phyloP scores from a whole-genome alignment of 2,888 invertebrate species.

The Platypus cylindrus region DNA sequence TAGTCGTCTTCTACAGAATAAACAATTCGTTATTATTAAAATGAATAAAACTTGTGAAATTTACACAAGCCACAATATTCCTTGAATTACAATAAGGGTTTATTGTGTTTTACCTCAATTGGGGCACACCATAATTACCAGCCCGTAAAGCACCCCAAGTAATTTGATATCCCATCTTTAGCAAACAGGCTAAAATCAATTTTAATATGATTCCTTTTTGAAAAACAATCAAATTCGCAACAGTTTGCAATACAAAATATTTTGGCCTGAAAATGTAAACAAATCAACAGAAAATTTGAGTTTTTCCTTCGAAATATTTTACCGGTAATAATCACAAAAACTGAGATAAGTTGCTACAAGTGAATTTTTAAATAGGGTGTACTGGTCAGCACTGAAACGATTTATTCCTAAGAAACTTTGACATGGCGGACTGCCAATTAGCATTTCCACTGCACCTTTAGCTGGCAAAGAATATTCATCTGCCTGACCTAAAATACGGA shows the following conservation, averaged over 20 bases:
- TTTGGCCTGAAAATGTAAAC: conserved; percentile 39
- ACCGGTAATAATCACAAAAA: conserved; percentile 72
- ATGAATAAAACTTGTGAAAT: too few relatives aligned
- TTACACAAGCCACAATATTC: not conserved
- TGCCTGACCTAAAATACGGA: conserved; percentile 15
- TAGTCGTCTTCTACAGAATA: conserved; percentile 44
- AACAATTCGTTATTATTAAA: conserved; percentile 34
- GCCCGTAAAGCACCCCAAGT: conserved; percentile 79
- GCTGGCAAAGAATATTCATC: conserved; percentile 41
- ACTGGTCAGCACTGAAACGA: conserved; percentile 70
- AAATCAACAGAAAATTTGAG: not conserved
- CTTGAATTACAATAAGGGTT: not conserved
- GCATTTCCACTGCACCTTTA: conserved; percentile 68
- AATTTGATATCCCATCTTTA: conserved; percentile 79
- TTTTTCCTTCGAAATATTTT: conserved; percentile 4
- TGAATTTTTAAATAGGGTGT: conserved; percentile 77
- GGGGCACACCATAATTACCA: conserved; percentile 55
- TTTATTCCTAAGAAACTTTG: conserved; percentile 88
- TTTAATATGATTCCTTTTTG: conserved; percentile 72
- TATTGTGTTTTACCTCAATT: conserved; percentile 10
- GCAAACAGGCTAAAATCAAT: conserved; percentile 58
- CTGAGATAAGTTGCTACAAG: conserved; percentile 69
- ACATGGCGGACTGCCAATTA: conserved; percentile 81
- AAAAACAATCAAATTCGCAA: conserved; percentile 73
- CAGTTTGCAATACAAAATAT: conserved; percentile 75